Evolutionary conservation across 2,888 invertebrate genomes (phyloP).

Genomic region (Dione juno): DNA sequence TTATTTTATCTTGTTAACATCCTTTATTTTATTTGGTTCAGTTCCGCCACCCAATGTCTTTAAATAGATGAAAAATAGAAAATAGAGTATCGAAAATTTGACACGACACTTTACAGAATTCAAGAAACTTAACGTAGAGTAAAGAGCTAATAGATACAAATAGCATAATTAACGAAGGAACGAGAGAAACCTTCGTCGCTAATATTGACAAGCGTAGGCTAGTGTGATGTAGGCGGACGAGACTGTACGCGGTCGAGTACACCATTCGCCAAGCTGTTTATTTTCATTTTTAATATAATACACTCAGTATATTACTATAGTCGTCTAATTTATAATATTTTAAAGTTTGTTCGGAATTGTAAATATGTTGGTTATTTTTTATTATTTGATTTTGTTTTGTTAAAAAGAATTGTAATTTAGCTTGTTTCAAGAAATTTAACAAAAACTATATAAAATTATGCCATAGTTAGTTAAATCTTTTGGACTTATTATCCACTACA

Average conservation of each 20-base stretch:
- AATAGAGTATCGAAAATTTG: no score
- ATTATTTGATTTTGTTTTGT: neutral
- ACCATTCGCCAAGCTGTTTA: constrained; percentile 39
- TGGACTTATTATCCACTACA: no score
- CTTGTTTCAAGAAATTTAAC: no score
- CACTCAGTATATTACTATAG: neutral
- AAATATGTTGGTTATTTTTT: neutral
- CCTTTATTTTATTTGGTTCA: constrained; percentile 13
- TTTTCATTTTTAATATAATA: constrained; percentile 27
- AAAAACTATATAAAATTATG: no score
- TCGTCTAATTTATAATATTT: neutral
- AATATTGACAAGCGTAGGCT: constrained; percentile 52
- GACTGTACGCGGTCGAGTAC: constrained; percentile 53
- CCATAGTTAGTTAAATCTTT: no score
- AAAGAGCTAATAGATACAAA: constrained; percentile 46
- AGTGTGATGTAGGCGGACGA: constrained; percentile 52
- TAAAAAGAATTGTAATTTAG: neutral
- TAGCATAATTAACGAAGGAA: constrained; percentile 54
- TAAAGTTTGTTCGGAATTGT: neutral
- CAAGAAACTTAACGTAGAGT: neutral
- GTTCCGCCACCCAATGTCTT: neutral
- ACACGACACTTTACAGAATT: neutral
- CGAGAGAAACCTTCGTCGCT: constrained; percentile 52
- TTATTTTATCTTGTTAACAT: constrained; percentile 39
- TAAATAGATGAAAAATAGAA: neutral